Evolutionary conservation across 2,113 vertebrate genomes (phyloP).

Genomic region (Argyrosomus japonicus): DNA sequence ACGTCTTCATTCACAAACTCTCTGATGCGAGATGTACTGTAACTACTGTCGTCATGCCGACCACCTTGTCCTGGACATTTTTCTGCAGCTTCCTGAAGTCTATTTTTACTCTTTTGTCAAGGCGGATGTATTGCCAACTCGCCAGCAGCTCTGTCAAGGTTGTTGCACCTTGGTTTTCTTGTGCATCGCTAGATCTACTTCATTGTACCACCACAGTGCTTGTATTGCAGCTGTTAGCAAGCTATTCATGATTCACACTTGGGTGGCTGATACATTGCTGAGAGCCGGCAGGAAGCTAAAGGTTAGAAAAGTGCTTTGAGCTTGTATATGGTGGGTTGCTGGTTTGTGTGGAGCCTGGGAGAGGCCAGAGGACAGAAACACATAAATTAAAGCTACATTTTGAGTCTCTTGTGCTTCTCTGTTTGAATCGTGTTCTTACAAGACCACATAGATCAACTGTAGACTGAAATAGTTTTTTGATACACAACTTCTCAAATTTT

Average conservation of each 20-base stretch:
- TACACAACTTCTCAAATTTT: no score
- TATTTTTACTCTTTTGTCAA: slow-evolving; percentile 65
- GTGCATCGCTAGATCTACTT: slow-evolving; percentile 22
- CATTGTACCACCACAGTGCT: slow-evolving; percentile 10
- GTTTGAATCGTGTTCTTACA: not conserved
- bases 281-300: slow-evolving; percentile 11
- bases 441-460: not conserved
- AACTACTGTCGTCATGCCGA: slow-evolving; percentile 19
- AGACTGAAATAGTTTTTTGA: not conserved
- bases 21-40: not conserved
- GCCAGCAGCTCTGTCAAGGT: slow-evolving; percentile 50
- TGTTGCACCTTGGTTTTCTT: slow-evolving; percentile 27
- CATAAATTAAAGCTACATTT: not conserved
- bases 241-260: slow-evolving; percentile 37
- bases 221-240: slow-evolving; percentile 27
- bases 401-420: not conserved
- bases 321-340: not conserved
- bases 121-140: slow-evolving; percentile 13
- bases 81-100: slow-evolving; percentile 27
- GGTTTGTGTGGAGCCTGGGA: not conserved
- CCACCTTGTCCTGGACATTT: slow-evolving; percentile 30
- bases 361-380: not conserved
- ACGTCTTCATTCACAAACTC: slow-evolving; percentile 31
- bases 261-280: slow-evolving; percentile 25
- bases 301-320: slow-evolving; percentile 28